These are phyloP conservation scores for Siniperca chuatsi DNA, from an alignment of 2,113 vertebrate genomes.

Conservation along the genomic window DNA sequence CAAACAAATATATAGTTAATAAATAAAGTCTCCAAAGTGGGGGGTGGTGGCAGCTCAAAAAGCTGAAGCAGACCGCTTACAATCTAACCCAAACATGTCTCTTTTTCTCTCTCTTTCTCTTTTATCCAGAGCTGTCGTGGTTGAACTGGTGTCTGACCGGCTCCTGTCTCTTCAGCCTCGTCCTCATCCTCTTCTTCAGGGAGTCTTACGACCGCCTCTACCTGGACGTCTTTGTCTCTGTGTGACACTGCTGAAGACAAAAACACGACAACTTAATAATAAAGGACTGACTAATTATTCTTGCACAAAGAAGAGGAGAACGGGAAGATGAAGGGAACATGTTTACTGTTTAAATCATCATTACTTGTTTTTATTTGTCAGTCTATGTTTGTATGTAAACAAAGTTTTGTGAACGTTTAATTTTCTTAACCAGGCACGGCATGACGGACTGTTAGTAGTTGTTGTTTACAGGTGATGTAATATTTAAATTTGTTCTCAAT, in stretches of 20 bases:
- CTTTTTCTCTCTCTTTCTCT: conserved; percentile 15
- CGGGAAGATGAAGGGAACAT: conserved; percentile 36
- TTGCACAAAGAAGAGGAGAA: conserved; percentile 70
- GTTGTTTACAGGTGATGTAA: conserved; percentile 50
- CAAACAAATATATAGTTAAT: neutral
- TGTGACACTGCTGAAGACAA: conserved; percentile 75
- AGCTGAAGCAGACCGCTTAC: neutral
- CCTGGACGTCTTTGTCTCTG: conserved; percentile 96
- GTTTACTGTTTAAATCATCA: conserved; percentile 8
- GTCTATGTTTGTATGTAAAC: conserved; percentile 45
- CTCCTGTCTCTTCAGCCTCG: conserved; percentile 94
- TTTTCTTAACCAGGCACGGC: conserved; percentile 36
- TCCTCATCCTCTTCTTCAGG: conserved; percentile 95
- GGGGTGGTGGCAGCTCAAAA: too few relatives aligned
- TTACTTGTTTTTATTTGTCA: conserved; percentile 39
- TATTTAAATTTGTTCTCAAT: conserved; percentile 42
- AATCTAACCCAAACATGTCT: neutral
- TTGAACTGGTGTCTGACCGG: conserved; percentile 98
- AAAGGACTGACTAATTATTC: conserved; percentile 21
- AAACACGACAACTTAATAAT: neutral
- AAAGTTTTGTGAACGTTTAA: conserved; percentile 20
- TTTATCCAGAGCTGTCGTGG: conserved; percentile 93
- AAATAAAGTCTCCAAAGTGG: neutral
- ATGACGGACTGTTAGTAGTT: conserved; percentile 38
- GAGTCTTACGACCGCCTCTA: conserved; percentile 99